Base-by-base conservation (phyloP, 2,113 vertebrate species). In the Corvus hawaiiensis region DNA sequence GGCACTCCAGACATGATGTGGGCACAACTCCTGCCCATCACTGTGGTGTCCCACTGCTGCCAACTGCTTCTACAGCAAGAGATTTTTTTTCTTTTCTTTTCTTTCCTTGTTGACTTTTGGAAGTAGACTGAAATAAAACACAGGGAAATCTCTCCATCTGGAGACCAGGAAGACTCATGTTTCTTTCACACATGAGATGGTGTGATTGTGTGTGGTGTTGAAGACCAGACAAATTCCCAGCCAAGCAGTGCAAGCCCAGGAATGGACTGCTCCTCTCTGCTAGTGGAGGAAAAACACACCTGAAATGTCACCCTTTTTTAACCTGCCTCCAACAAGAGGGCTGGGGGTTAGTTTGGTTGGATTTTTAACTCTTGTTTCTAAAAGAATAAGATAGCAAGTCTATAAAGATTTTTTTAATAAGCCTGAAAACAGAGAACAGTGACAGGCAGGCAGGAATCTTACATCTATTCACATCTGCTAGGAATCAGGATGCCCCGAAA, bases 311-410 rank as follows among this genome's bases (percentile, higher is more conserved):
- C 16, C 39, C 18, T 41, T 13, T 75, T 59, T 72, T 43, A 46
- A 37, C 16, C 23, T 52, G 20, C 41, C 26, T 46, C 33, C 17
- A 21, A 2, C 6, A 7, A 33, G 54, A 86, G 15, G 13, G 8
- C 8, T 32, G 28, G 17, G 13, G 7, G 3, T 4, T 66, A 23
- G 22, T 0, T 75, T 51, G 10, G 5, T 22, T 64, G 28, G 27
- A 33, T n/a, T 72, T 41, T 56, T 83, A 35, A 39, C 10, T 9
- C 1, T 27, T 13, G 3, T 55, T 46, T 80, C 44, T 55, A 6
- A 46, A 63, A 59, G 8, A 76, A 71, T 27, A 11, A 73, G 78
- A 56, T 12, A 48, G 18, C 9, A 56, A 52, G 24, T 16, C 39
- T 22, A 3, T 16, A 26, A 76, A 35, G 46, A 13, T 43, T 30